Base-by-base conservation (phyloP, 2,797 vertebrate genomes). In the Parotocinclus haroldoi region DNA sequence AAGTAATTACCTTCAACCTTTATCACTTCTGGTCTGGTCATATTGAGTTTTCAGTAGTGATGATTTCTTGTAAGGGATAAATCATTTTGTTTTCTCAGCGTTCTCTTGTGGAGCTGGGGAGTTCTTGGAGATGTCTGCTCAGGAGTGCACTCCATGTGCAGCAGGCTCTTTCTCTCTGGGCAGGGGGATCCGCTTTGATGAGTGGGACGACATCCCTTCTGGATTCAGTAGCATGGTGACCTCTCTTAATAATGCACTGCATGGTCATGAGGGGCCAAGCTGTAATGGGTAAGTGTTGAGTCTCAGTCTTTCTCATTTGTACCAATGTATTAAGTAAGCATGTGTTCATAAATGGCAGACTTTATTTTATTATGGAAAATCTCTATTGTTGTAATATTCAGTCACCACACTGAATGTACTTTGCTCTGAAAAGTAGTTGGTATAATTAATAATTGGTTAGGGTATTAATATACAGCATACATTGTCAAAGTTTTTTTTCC, bases 111-210 rank as follows among this genome's bases (percentile, higher is more conserved):
- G 87, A 55, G 91, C 93, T 1, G 97, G 97, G 0, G 92, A 99
- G 79, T 99, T 96, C 79, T 87, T 99, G 74, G 96, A 99, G 86
- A 96, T 99, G 93, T 94, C 94, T 44, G 92, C 92, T 78, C 97
- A 99, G 86, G 86, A 92, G 63, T 99, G 96, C 81, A 96, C 90
- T 61, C 91, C 88, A 71, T 99, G 96, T 81, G 91, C 90, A 0
- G 91, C 95, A n/a, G 96, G 96, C 11, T 98, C 92, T 79, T 99
- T 95, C 83, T 99, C 97, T 0, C 83, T 99, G 36, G 97, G 97
- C 78, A 99, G 96, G 0, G 96, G 95, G 17, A 86, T 99, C 80
- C 94, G 96, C 74, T 98, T 99, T 63, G 95, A 98, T 0, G 93
- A 99, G 68, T 99, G 96, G 95, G 94, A 95, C 70, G 89, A 93